Base-by-base conservation (phyloP, 2,113 vertebrate genomes). In the Isurus oxyrinchus region DNA sequence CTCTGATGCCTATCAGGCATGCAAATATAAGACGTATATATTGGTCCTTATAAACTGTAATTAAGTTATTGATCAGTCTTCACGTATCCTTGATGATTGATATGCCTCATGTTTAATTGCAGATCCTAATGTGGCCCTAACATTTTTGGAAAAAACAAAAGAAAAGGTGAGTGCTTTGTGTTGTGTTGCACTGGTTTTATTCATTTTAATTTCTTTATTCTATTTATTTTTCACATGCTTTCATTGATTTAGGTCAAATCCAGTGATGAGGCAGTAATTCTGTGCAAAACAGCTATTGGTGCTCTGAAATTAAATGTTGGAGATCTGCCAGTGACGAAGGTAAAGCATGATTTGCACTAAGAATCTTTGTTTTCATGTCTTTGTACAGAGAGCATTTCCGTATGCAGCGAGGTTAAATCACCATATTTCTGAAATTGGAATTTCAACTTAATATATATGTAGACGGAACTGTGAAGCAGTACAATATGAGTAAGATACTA, bases 261-360 rank as follows among this genome's bases (percentile, higher is more conserved):
- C 97, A 99, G 98, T 0, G 99, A 99, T 0, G 99, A 99, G 97
- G 99, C 99, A 0, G 98, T 99, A 96, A 99, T 99, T 96, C 97
- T 99, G 96, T 99, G 99, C 96, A 99, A 99, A 97, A 99, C 99
- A 0, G 98, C 99, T 0, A 99, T 99, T 0, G 99, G 99, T n/a
- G 98, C 98, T 0, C 98, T 99, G 0, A 99, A 99, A 96, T 97
- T 99, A 96, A 99, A 99, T 97, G 98, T 99, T 8, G 99, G 97
- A 1, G 99, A 99, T 96, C 98, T 99, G 19, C 99, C 99, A 84
- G 99, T 98, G 61, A 99, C 99, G 66, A 99, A 99, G 99, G 99
- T 99, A 96, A 97, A 94, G 67, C 27, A 31, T 57, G 40, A 35
- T 57, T 79, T 13, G 16, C 13, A 35, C 63, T 49, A 44, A 3